A percentile compares a stretch with the other conserved stretches of the same genome.
Evolutionary conservation across 2,113 vertebrate genomes (phyloP).

Genomic region (Lathamus discolor): DNA sequence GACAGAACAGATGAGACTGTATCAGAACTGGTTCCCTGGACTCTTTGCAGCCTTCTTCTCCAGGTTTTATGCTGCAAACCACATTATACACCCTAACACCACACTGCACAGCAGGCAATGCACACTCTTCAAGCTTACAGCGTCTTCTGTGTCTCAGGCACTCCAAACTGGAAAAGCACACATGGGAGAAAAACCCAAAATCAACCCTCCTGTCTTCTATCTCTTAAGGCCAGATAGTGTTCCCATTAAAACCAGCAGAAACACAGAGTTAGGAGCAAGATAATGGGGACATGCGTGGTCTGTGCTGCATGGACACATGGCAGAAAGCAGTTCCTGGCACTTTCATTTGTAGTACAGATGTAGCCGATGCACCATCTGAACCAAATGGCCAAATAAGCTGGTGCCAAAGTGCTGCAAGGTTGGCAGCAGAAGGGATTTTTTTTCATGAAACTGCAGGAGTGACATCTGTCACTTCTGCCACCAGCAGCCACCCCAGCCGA

Average conservation of each 20-base stretch:
- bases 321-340: neutral
- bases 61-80: neutral
- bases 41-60: neutral
- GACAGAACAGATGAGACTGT: neutral
- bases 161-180: neutral
- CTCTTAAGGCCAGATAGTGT: neutral
- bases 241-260: neutral
- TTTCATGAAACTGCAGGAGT: neutral
- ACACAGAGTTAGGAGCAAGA: too few relatives aligned
- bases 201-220: neutral
- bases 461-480: neutral
- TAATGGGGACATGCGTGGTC: rapidly evolving
- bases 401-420: neutral
- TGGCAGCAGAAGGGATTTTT: neutral
- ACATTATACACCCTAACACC: neutral
- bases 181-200: neutral
- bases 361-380: neutral
- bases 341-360: too few relatives aligned
- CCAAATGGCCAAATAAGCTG: neutral
- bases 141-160: neutral
- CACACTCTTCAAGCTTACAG: neutral
- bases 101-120: neutral
- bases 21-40: neutral
- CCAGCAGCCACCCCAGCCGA: neutral
- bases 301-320: too few relatives aligned